phyloP scores from a whole-genome alignment of 2,797 vertebrate species.

The Coilia nasus region DNA sequence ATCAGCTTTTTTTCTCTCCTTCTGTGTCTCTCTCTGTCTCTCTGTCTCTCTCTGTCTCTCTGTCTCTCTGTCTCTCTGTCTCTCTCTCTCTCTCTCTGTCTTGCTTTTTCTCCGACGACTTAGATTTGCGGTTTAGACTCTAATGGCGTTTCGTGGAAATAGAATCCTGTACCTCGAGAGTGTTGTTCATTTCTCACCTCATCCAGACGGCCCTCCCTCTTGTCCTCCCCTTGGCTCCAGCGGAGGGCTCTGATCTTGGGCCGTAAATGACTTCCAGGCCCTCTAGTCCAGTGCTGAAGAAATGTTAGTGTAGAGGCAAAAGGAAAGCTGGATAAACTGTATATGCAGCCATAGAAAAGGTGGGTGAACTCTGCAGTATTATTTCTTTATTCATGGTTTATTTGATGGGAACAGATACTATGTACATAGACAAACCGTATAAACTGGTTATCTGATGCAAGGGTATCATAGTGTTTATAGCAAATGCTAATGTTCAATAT shows the following conservation, averaged over 20 bases:
- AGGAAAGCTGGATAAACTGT: no score
- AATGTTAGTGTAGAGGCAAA: no score
- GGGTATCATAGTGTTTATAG: no score
- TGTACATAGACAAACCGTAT: no score
- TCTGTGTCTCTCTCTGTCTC: not conserved
- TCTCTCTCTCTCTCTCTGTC: not conserved
- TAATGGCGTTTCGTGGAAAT: conserved; percentile 31
- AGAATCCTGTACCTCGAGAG: conserved; percentile 38
- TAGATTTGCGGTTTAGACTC: conserved; percentile 43
- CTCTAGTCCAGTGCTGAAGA: not conserved
- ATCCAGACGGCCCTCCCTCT: not conserved
- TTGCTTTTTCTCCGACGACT: conserved; percentile 52
- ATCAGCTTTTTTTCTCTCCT: conserved; percentile 56
- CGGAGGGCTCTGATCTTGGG: not conserved
- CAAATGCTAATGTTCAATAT: no score
- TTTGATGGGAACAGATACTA: no score
- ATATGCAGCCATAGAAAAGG: no score
- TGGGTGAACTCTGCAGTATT: no score
- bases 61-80: no score
- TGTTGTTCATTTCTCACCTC: conserved; percentile 33
- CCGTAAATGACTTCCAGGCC: not conserved
- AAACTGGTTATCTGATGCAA: no score
- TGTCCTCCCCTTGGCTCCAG: not conserved
- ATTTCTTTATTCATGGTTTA: no score
- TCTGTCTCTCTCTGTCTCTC: not conserved